phyloP scores from a whole-genome alignment of 2,888 invertebrate genomes.

The Meghimatium bilineatum region DNA sequence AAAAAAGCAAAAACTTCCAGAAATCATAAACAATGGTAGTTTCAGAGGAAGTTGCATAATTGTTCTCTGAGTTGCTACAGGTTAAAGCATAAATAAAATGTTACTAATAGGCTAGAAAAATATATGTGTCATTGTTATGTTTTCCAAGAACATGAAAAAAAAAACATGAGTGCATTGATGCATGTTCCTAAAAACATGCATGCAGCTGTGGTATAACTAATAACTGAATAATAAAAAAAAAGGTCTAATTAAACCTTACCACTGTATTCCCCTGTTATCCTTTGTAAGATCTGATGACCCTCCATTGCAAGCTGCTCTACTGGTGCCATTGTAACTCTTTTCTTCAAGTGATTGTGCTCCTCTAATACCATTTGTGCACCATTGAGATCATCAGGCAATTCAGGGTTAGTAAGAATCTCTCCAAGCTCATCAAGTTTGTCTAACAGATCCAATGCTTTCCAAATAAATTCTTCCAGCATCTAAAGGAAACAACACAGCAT shows the following conservation, averaged over 20 bases:
- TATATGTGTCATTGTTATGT: no score
- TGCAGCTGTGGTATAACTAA: no score
- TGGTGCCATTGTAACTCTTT: constrained; percentile 93
- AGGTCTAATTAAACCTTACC: constrained; percentile 37
- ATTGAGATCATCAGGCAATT: constrained; percentile 95
- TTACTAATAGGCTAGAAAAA: no score
- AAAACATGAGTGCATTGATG: no score
- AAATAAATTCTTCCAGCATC: constrained; percentile 95
- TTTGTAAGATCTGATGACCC: constrained; percentile 83
- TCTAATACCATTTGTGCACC: constrained; percentile 94
- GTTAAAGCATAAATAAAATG: no score
- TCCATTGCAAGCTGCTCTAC: constrained; percentile 94
- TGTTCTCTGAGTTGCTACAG: no score
- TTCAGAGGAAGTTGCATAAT: no score
- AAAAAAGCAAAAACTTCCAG: no score
- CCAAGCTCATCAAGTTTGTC: constrained; percentile 94
- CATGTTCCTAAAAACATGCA: no score
- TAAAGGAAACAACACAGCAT: constrained; percentile 62
- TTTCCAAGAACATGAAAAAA: no score
- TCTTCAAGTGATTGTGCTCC: constrained; percentile 91
- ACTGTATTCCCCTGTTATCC: constrained; percentile 75
- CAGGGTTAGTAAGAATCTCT: constrained; percentile 93
- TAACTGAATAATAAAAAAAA: background rate
- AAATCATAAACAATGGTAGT: no score
- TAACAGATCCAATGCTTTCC: constrained; percentile 95